Evolutionary conservation across 2,888 invertebrate genomes (phyloP).

Genomic region (Amblyteles armatorius): DNA sequence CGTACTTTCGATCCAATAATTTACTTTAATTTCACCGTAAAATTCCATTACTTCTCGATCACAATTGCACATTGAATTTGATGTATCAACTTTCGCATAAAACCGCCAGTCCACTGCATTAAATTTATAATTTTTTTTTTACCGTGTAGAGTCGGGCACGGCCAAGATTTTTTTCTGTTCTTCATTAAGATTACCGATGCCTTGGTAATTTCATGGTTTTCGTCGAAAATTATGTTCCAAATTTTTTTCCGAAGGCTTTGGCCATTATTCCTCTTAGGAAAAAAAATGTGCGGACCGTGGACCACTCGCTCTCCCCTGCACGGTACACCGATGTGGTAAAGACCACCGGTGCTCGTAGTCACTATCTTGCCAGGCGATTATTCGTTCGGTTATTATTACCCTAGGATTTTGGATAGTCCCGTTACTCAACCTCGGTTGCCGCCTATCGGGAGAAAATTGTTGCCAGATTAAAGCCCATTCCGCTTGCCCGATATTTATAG

Average conservation of each 20-base stretch:
- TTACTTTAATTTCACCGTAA: too few relatives aligned
- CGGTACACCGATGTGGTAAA: conserved; percentile 17
- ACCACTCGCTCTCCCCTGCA: conserved; percentile 19
- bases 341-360: conserved; percentile 35
- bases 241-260: neutral
- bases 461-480: conserved; percentile 66
- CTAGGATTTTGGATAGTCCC: conserved; percentile 53
- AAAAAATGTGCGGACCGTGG: neutral
- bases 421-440: conserved; percentile 50
- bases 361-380: conserved; percentile 54
- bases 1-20: too few relatives aligned
- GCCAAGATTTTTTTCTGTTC: neutral
- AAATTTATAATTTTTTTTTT: neutral
- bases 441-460: conserved; percentile 62
- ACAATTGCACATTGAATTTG: too few relatives aligned
- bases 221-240: neutral
- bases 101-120: neutral
- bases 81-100: neutral
- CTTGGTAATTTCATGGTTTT: neutral
- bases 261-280: neutral
- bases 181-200: neutral
- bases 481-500: conserved; percentile 65
- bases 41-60: too few relatives aligned
- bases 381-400: conserved; percentile 65
- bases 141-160: too few relatives aligned